Evolutionary conservation across 1,140 invertebrate genomes (phyloP), one percentile per base, ranked within the genome.

Genomic region (Sycobia sp.): DNA sequence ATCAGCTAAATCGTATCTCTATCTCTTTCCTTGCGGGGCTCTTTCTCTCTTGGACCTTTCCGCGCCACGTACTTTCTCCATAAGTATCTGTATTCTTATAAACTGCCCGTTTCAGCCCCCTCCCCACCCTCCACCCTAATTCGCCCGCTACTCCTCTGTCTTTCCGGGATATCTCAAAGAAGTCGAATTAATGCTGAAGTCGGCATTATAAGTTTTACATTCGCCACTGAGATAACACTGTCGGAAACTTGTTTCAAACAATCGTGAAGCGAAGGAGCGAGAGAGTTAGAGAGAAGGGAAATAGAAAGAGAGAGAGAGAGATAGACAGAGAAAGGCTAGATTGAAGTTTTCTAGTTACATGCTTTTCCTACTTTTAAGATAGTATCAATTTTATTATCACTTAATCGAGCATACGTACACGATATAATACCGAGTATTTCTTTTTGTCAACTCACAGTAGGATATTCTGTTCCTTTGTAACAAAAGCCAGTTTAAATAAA

Each of bases 171-270:
- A 59, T 59, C 50, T 50, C 57, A 46, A 59, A 59, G 57, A 41
- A 59, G 34, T 50, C 41, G 57, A 59, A 50, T n/a, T 59, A 50
- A 59, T 50, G 46, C 16, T 50, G 16, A 50, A 59, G 57, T 50
- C 23, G 46, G 36, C 43, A 49, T 50, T 59, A 41, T 59, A 59
- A 59, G 57, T 59, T 59, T 41, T 59, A 46, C 57, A 59, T 59
- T 59, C 49, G 44, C 44, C 32, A 20, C 18, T 47, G 56, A 58
- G 22, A 49, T 36, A 22, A 29, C 23, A 34, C 25, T 51, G 32
- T 51, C 32, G 11, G 9, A 14, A 34, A 41, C 22, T 54, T 54
- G 14, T 54, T n/a, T 41, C 39, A 54, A 54, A 39, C 39, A 36
- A n/a, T 54, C 51, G 18, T 7, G n/a, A n/a, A n/a, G n/a, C 29